Evolutionary conservation across 2,113 vertebrate species (phyloP).

Genomic region (Entelurus aequoreus): DNA sequence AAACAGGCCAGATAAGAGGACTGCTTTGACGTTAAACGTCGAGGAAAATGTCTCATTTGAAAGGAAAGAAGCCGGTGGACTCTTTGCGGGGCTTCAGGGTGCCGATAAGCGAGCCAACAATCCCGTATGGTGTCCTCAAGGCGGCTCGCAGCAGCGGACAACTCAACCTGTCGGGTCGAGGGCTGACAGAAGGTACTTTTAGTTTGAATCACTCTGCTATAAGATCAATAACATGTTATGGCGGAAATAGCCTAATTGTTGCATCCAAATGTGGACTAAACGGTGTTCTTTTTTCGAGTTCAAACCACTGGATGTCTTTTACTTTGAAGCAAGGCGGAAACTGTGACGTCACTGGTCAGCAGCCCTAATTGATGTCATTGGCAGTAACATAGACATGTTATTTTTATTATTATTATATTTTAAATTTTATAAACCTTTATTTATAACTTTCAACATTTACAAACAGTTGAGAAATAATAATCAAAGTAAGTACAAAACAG

Average conservation of each 20-base stretch:
- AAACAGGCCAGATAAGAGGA: not conserved
- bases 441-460: too few species aligned
- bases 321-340: not conserved
- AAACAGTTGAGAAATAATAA: too few species aligned
- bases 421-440: too few species aligned
- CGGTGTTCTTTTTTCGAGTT: too few species aligned
- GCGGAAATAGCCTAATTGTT: too few species aligned
- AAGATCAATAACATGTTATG: not conserved
- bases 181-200: conserved; percentile 78
- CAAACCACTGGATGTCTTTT: not conserved
- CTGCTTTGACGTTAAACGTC: fast-evolving
- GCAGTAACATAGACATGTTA: not conserved
- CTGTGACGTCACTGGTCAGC: not conserved
- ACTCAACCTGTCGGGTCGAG: conserved; percentile 81
- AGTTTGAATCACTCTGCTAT: not conserved
- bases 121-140: conserved; percentile 80
- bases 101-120: conserved; percentile 24
- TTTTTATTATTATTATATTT: too few species aligned
- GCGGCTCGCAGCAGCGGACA: conserved; percentile 85
- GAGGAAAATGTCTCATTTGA: conserved; percentile 68
- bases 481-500: too few species aligned
- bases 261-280: too few species aligned
- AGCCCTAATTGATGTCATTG: not conserved
- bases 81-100: conserved; percentile 70
- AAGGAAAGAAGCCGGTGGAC: conserved; percentile 39